These are phyloP conservation scores for Mythimna albipuncta DNA, from an alignment of 2,888 invertebrate genomes.

Conservation along the genomic window DNA sequence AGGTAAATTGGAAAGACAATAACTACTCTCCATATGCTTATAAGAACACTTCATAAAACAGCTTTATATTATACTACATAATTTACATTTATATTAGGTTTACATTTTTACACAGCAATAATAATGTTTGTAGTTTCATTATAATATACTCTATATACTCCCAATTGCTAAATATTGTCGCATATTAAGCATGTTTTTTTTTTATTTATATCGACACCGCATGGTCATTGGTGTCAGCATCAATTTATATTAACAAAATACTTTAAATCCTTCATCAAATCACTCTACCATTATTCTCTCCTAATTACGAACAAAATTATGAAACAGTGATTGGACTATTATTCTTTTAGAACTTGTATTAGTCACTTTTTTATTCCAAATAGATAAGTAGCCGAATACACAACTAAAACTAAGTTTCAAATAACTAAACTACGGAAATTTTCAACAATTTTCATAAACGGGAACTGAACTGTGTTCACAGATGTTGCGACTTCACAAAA, in stretches of 20 bases:
- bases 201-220: constrained; percentile 75
- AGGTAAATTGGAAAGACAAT: constrained; percentile 72
- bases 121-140: constrained; percentile 88
- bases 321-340: constrained; percentile 72
- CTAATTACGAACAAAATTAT: constrained; percentile 69
- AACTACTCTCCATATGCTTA: constrained; percentile 84
- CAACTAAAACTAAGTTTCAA: constrained; percentile 79
- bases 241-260: constrained; percentile 78
- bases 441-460: constrained; percentile 78
- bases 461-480: no score
- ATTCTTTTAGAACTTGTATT: constrained; percentile 78
- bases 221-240: constrained; percentile 80
- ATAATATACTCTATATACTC: constrained; percentile 88
- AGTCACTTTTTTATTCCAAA: constrained; percentile 78
- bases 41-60: constrained; percentile 90
- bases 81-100: constrained; percentile 89
- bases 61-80: constrained; percentile 89
- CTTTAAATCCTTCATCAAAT: constrained; percentile 70
- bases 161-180: constrained; percentile 90
- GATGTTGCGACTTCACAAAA: constrained; percentile 74
- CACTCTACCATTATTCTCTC: constrained; percentile 61
- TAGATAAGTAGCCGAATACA: constrained; percentile 79
- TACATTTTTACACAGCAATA: constrained; percentile 90
- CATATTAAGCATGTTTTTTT: constrained; percentile 85
- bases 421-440: constrained; percentile 81